Evolutionary conservation across 2,113 vertebrate species (phyloP).

Genomic region (Canis aureus): DNA sequence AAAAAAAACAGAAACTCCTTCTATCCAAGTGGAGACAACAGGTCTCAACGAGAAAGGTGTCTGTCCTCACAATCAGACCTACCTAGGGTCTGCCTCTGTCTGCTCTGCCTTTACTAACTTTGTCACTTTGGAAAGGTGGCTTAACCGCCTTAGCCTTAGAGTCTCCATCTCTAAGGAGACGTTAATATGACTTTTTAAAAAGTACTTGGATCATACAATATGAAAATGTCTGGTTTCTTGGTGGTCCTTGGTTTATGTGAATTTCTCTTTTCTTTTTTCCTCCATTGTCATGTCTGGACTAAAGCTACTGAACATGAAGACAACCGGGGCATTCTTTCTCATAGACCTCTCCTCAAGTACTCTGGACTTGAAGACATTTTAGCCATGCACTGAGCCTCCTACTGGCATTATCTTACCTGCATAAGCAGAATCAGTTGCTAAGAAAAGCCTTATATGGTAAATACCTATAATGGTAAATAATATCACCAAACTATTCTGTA

Average conservation of each 20-base stretch:
- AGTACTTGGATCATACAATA: not conserved
- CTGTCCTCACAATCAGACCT: not conserved
- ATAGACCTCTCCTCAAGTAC: not conserved
- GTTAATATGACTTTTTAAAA: not conserved
- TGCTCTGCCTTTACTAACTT: not conserved
- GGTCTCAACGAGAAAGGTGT: not conserved
- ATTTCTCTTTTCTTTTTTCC: not conserved
- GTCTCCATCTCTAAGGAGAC: not conserved
- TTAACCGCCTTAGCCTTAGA: not conserved
- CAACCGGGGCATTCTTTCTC: not conserved
- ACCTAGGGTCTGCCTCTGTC: not conserved
- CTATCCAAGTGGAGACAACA: not conserved
- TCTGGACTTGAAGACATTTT: not conserved
- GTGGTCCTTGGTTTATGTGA: not conserved
- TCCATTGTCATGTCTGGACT: not conserved
- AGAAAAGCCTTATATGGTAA: not conserved
- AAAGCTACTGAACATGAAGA: not conserved
- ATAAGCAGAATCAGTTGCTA: slow-evolving; percentile 18
- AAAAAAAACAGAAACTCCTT: not conserved
- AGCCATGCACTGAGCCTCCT: not conserved
- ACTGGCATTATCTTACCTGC: not conserved
- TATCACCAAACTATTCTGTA: not conserved
- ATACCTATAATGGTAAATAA: not conserved
- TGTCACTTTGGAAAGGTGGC: not conserved
- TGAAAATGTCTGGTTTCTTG: not conserved